Evolutionary conservation across 2,113 vertebrate species (phyloP).

Genomic region (Odontophorus gujanensis): DNA sequence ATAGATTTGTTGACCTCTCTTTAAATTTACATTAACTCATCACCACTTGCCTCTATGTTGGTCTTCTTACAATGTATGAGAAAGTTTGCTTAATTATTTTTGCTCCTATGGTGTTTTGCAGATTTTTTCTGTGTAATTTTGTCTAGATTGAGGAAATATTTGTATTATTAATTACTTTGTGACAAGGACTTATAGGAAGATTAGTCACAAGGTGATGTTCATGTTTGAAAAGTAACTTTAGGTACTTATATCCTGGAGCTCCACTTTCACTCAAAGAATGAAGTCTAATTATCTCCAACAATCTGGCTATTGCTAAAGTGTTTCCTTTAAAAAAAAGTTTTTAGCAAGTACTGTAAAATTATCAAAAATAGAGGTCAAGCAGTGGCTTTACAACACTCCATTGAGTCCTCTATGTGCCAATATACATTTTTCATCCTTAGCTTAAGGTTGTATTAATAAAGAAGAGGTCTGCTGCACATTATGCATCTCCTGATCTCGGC

Average conservation of each 20-base stretch:
- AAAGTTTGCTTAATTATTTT: neutral
- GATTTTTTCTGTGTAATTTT: neutral
- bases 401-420: conserved; percentile 41
- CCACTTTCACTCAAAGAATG: neutral
- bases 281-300: neutral
- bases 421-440: conserved; percentile 71
- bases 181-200: neutral
- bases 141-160: neutral
- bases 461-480: conserved; percentile 73
- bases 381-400: conserved; percentile 52
- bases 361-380: conserved; percentile 57
- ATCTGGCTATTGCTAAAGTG: neutral
- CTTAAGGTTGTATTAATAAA: conserved; percentile 76
- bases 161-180: neutral
- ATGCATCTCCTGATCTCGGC: conserved; percentile 60
- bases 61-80: neutral
- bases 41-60: fast-evolving
- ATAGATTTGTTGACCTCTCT: neutral
- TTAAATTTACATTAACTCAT: neutral
- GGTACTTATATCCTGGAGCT: neutral
- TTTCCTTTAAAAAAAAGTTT: conserved; percentile 45
- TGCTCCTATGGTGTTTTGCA: neutral
- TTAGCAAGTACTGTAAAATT: conserved; percentile 49
- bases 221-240: neutral
- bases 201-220: neutral